Conservation (phyloP, 37 sponge, comb jelly and placozoan genomes). For the Cliona cf. orientalis region DNA sequence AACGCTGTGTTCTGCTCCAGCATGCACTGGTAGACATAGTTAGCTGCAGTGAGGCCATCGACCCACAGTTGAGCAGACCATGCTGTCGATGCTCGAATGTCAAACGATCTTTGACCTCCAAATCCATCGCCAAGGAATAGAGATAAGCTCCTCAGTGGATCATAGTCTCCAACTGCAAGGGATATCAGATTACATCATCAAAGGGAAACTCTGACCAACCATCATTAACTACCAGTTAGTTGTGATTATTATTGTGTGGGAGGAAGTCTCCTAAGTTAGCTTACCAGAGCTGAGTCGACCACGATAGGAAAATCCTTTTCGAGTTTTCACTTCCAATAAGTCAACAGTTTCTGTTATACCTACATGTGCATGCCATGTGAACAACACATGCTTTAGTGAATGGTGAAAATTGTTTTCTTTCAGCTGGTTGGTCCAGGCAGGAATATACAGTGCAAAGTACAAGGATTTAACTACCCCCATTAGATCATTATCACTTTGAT, state of each 20-base stretch:
- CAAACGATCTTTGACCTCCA: not conserved
- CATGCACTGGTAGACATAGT: conserved; percentile 35
- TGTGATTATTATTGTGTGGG: not conserved
- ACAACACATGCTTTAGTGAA: too few relatives aligned
- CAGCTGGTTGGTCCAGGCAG: too few relatives aligned
- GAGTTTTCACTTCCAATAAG: conserved; percentile 8
- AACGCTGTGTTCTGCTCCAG: conserved; percentile 26
- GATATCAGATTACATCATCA: not conserved
- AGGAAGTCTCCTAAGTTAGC: not conserved
- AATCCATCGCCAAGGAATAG: conserved; percentile 19
- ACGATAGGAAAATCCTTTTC: conserved; percentile 45
- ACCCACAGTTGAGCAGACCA: conserved; percentile 53
- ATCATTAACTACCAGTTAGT: not conserved
- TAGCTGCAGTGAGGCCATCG: conserved; percentile 34
- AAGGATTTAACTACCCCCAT: too few relatives aligned
- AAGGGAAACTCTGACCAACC: not conserved
- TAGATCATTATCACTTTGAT: too few relatives aligned
- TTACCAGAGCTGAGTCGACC: conserved; percentile 21
- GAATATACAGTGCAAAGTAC: too few relatives aligned
- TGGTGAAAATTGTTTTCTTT: too few relatives aligned
- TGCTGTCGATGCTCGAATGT: conserved; percentile 35
- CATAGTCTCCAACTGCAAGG: conserved; percentile 24
- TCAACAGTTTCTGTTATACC: conserved; percentile 28
- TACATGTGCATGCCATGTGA: too few relatives aligned
- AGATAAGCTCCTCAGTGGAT: conserved; percentile 43